phyloP scores from a whole-genome alignment of 37 sponge, comb jelly and placozoan species.

The Cladorhizidae sp. region DNA sequence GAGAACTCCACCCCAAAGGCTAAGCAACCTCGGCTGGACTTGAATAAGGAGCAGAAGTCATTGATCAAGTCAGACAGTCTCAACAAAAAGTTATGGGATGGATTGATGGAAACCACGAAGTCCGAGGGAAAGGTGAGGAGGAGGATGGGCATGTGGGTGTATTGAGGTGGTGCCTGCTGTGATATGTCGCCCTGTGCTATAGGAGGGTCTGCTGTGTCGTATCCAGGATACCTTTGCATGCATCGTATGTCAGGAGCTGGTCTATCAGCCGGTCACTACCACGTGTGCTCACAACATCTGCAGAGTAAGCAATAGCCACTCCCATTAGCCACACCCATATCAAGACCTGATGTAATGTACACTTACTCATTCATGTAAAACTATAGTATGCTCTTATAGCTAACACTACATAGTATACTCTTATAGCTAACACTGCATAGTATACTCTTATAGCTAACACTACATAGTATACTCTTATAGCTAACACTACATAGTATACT shows the following conservation, averaged over 20 bases:
- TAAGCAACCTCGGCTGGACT: conserved; percentile 76
- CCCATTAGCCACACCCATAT: no score
- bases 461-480: no score
- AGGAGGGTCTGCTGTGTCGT: conserved; percentile 62
- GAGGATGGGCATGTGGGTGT: background rate
- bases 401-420: no score
- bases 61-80: conserved; percentile 56
- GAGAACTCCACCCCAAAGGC: conserved; percentile 25
- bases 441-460: no score
- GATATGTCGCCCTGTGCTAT: conserved; percentile 12
- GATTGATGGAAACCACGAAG: conserved; percentile 19
- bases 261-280: conserved; percentile 83
- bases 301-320: conserved; percentile 38
- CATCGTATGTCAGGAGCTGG: conserved; percentile 88
- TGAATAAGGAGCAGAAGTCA: conserved; percentile 53
- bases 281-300: conserved; percentile 83
- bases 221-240: conserved; percentile 82
- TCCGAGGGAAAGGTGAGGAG: conserved; percentile 14
- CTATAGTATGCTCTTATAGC: no score
- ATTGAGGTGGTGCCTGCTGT: background rate
- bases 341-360: no score
- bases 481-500: no score
- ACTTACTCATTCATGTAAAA: background rate
- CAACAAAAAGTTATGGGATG: conserved; percentile 81
- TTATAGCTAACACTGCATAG: background rate